Conservation (phyloP, 2,113 vertebrate genomes). For the Pimephales promelas region DNA sequence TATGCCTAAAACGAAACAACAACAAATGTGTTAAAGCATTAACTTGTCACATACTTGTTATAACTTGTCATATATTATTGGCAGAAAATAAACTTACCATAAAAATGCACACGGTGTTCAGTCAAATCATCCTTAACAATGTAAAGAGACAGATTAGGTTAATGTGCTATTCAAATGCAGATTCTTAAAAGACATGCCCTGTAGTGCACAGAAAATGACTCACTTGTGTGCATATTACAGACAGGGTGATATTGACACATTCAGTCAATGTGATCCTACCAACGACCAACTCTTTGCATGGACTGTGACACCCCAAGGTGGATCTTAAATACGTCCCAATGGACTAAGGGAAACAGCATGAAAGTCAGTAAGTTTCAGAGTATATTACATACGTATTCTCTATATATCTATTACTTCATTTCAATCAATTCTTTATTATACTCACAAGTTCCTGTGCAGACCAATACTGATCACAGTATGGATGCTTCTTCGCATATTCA, state of each 20-base stretch:
- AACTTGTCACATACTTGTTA: no score
- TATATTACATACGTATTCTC: background rate
- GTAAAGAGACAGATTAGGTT: background rate
- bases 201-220: background rate
- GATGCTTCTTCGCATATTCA: background rate
- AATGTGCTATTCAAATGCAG: background rate
- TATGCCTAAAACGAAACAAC: background rate
- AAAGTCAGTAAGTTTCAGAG: background rate
- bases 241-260: constrained; percentile 35
- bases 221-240: constrained; percentile 37
- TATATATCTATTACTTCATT: background rate
- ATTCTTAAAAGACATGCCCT: background rate
- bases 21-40: background rate
- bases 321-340: background rate
- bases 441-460: background rate
- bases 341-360: constrained; percentile 38
- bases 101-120: constrained; percentile 31
- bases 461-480: constrained; percentile 27
- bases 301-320: accelerated
- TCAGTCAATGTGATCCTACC: constrained; percentile 25
- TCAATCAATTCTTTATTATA: background rate
- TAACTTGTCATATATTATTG: background rate
- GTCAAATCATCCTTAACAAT: constrained; percentile 13
- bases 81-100: constrained; percentile 26
- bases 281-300: constrained; percentile 40